Base-by-base conservation (phyloP, 2,888 invertebrate genomes). In the Diarsia rubi region DNA sequence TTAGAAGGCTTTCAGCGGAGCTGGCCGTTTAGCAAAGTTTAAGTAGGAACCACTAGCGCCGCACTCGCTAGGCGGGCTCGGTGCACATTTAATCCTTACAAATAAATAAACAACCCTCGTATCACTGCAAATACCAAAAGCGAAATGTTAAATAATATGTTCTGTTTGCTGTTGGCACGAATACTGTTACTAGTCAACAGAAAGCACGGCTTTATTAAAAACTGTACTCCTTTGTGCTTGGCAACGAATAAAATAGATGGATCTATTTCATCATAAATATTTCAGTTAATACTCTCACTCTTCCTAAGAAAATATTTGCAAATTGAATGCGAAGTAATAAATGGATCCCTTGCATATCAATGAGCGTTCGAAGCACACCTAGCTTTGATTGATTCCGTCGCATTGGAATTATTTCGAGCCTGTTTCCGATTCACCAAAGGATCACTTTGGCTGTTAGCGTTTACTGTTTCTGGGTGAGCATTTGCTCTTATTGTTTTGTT, bases 11-110 rank as follows among this genome's bases (percentile, higher is more conserved):
- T 94, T 93, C 91, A 92, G 89, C 90, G 90, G 90, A 90, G 90
- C 93, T 92, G 92, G 90, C 91, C 93, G 92, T 95, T 94, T 93
- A 94, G 94, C 89, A 90, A 95, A 95, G 91, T 95, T 95, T 94
- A 94, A 95, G 95, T 93, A 93, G 91, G 84, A 91, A 87, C 88
- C 90, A 89, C 90, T 89, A 89, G 90, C 87, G 88, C 90, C 87
- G 85, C 88, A 88, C 89, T 86, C 89, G 90, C 90, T 92, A 91
- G 90, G 91, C 90, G 90, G 87, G 88, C 80, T 79, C 68, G 42
- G 88, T 91, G 89, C 91, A 88, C 91, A 91, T 92, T 94, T 93
- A 94, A 95, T 94, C 93, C 94, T 87, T 88, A 90, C 90, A 92
- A 94, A 94, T 93, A 95, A 93, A 95, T 93, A 95, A 93, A 94